Evolutionary conservation across 2,888 invertebrate species (phyloP).

Genomic region (Trichopria drosophilae): DNA sequence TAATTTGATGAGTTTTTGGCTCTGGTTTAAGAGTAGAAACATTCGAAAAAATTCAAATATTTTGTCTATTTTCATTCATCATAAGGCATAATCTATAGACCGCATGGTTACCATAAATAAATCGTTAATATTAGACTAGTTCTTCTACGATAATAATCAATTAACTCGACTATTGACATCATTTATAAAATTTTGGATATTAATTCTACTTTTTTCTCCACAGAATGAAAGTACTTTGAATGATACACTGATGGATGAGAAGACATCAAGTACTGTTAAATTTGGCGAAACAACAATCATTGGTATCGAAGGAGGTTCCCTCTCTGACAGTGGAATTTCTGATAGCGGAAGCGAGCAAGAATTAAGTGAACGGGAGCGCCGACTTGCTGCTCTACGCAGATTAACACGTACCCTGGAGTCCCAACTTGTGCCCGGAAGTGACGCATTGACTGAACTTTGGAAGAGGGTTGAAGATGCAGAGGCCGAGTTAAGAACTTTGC

Average conservation of each 20-base stretch:
- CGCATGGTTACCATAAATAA: too few species aligned
- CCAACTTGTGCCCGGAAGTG: slow-evolving; percentile 69
- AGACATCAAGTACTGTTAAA: slow-evolving; percentile 33
- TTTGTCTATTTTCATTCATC: too few species aligned
- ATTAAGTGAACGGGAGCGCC: slow-evolving; percentile 68
- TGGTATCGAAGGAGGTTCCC: slow-evolving; percentile 64
- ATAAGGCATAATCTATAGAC: too few species aligned
- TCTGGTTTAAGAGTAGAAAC: too few species aligned
- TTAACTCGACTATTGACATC: too few species aligned
- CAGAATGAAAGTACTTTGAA: slow-evolving; percentile 36
- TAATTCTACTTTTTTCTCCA: too few species aligned
- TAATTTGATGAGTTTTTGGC: too few species aligned
- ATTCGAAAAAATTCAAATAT: too few species aligned
- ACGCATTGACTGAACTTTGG: slow-evolving; percentile 67
- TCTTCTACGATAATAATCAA: too few species aligned
- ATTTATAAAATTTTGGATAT: too few species aligned
- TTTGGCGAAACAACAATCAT: slow-evolving; percentile 43
- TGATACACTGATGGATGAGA: slow-evolving; percentile 22
- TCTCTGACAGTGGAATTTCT: slow-evolving; percentile 79
- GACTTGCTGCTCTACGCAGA: slow-evolving; percentile 69
- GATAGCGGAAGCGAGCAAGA: slow-evolving; percentile 74
- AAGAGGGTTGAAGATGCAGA: slow-evolving; percentile 74
- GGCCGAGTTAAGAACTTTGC: slow-evolving; percentile 70
- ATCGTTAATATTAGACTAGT: too few species aligned
- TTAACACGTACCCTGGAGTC: slow-evolving; percentile 70